Evolutionary conservation across 2,113 vertebrate species (phyloP).

Genomic region (Ophiodon elongatus): DNA sequence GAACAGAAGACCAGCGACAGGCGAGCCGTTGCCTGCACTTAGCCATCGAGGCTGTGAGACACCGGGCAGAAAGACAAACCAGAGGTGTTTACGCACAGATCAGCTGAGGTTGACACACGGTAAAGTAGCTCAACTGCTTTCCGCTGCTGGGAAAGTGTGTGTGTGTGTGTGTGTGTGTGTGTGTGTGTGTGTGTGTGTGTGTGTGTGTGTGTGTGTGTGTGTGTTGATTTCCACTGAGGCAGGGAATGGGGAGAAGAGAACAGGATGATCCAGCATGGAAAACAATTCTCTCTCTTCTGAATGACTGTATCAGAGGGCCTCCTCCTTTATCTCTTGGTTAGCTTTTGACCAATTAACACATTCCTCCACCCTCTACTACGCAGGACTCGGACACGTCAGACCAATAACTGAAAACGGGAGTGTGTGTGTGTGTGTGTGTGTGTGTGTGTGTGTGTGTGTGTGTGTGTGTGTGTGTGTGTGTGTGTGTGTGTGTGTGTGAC

Average conservation of each 20-base stretch:
- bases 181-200: no score
- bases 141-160: constrained; percentile 20
- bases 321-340: constrained; percentile 14
- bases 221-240: constrained; percentile 17
- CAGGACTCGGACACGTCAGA: constrained; percentile 9
- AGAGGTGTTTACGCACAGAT: constrained; percentile 17
- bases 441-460: constrained; percentile 7
- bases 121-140: background rate
- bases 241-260: background rate
- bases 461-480: background rate
- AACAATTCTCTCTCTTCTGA: background rate
- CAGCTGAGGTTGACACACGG: background rate
- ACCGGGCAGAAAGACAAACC: background rate
- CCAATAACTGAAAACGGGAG: constrained; percentile 36
- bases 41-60: constrained; percentile 1
- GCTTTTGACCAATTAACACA: constrained; percentile 67
- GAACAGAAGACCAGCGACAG: constrained; percentile 22
- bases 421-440: background rate
- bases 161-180: background rate
- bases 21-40: constrained; percentile 48
- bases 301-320: constrained; percentile 12
- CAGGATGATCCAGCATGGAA: background rate
- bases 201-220: no score
- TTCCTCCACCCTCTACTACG: constrained; percentile 33
- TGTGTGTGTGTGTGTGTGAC: constrained; percentile 15